Base-by-base conservation (phyloP, 92 coral and sea anemone species). In the Epizoanthus scotinus region DNA sequence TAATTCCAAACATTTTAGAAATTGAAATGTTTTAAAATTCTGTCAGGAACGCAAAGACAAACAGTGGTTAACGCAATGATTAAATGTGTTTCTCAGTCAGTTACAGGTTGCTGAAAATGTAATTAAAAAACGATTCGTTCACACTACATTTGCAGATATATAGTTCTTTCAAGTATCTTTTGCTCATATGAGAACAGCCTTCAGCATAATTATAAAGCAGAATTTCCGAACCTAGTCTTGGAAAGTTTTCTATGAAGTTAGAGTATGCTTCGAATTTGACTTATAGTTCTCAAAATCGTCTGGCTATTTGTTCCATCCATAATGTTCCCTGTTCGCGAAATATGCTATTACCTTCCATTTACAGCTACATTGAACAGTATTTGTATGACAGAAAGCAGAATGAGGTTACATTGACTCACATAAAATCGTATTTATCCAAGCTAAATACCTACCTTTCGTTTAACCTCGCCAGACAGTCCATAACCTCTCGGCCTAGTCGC, bases 401-500 rank as follows among this genome's bases (percentile, higher is more conserved):
- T 7, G 4, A 68, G 73, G 47, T 2, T 9, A 2, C n/a, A n/a
- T 31, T 36, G 56, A 7, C 22, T 12, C 24, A n/a, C 0, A 19
- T 8, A 3, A 36, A 27, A 36, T 27, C 19, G 14, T 42, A 1
- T 38, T 68, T 38, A 21, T 18, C 5, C 9, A 29, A 13, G 12
- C 69, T 27, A 38, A 64, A 64, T 7, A 15, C 89, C 54, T 86
- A 94, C 98, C 91, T 91, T 94, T 34, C 90, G 82, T 64, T 86
- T 71, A 2, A 87, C 77, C 20, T 94, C 97, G 2, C 93, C 93
- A 5, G 94, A 71, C 26, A 92, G 47, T 18, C 98, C 98, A 62
- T 77, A 84, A 61, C 98, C 98, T 70, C 86, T 94, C 2, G 98
- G 90, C 80, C 93, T 87, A 13, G 73, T 29, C 13, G 95, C 87